phyloP scores from a whole-genome alignment of 2,797 vertebrate species.

The Sylvia borin region DNA sequence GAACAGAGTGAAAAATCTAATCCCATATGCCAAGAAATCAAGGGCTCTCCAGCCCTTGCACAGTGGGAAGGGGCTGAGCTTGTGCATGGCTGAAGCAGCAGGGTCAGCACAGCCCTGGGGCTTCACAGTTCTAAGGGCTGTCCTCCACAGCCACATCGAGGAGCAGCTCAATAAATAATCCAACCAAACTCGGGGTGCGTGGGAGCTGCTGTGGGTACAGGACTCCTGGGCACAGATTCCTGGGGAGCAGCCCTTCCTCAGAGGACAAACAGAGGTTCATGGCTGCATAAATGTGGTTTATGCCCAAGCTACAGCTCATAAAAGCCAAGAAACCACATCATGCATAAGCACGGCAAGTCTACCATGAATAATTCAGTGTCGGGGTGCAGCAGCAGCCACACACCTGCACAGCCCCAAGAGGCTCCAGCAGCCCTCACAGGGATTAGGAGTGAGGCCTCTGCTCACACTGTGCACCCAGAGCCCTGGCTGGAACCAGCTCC shows the following conservation, averaged over 20 bases:
- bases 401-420: background rate
- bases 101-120: rapidly evolving
- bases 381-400: background rate
- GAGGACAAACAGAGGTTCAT: background rate
- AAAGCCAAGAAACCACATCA: slow-evolving; percentile 8
- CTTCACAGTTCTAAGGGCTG: rapidly evolving
- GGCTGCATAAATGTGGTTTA: background rate
- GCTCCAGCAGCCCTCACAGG: background rate
- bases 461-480: rapidly evolving
- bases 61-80: rapidly evolving
- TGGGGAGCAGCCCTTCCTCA: background rate
- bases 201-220: rapidly evolving
- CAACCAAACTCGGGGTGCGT: rapidly evolving
- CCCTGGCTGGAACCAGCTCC: background rate
- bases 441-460: rapidly evolving
- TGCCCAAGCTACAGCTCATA: background rate
- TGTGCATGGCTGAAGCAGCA: background rate
- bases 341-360: background rate
- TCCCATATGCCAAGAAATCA: rapidly evolving
- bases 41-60: rapidly evolving
- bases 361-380: background rate
- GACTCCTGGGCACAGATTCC: background rate
- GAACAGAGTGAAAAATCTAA: background rate
- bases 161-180: background rate
- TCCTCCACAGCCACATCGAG: rapidly evolving